These are phyloP conservation scores for Periplaneta americana DNA, from an alignment of 1,140 invertebrate species.

Conservation along the genomic window DNA sequence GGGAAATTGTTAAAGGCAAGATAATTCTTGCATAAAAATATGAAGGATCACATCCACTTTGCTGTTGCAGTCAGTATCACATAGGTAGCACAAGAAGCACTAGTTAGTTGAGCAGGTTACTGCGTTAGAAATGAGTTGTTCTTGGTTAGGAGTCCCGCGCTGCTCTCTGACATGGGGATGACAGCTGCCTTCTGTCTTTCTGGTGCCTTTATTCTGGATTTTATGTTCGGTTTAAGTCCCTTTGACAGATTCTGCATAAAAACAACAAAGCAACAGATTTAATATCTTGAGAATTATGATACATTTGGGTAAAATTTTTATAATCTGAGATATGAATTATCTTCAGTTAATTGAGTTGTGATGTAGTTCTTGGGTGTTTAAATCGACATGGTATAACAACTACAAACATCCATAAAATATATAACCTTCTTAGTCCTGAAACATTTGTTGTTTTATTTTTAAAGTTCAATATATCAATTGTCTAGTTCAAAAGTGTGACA, in stretches of 20 bases:
- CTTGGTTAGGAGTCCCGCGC: conserved; percentile 37
- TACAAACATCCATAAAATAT: too few relatives aligned
- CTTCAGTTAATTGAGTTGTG: too few relatives aligned
- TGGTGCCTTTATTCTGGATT: conserved; percentile 38
- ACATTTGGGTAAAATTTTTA: background rate
- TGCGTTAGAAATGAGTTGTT: conserved; percentile 36
- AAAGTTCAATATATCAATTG: too few relatives aligned
- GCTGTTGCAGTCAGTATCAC: too few relatives aligned
- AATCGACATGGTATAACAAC: too few relatives aligned
- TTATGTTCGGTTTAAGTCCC: conserved; percentile 44
- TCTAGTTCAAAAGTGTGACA: too few relatives aligned
- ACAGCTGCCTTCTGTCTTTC: conserved; percentile 38
- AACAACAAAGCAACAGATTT: background rate
- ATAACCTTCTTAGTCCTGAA: background rate
- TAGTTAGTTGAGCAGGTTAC: background rate
- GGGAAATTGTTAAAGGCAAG: background rate
- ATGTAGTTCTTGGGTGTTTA: too few relatives aligned
- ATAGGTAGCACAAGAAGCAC: too few relatives aligned
- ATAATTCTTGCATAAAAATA: too few relatives aligned
- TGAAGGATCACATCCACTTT: too few relatives aligned
- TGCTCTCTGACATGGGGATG: conserved; percentile 45
- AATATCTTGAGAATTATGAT: background rate
- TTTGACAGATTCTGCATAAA: conserved; percentile 40
- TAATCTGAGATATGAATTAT: too few relatives aligned
- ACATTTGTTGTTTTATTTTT: too few relatives aligned